Evolutionary conservation across 2,113 vertebrate genomes (phyloP), one percentile per base, ranked within the genome.

Genomic region (Mus musculus): DNA sequence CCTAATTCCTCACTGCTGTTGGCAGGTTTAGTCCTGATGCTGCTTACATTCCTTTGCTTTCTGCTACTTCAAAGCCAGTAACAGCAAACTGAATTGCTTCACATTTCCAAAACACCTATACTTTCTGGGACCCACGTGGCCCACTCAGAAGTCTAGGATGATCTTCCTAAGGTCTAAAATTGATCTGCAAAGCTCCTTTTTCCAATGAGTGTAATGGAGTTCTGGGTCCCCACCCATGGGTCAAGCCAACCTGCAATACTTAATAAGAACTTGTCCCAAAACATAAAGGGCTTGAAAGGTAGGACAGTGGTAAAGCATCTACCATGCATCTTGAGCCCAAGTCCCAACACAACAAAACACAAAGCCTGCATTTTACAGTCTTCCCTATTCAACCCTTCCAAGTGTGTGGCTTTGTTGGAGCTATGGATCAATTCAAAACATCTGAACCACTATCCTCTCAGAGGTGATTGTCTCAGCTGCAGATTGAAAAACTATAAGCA

Each of bases 391-490:
- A 81, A 33, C 90, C 11, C 39, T 73, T 92, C 61, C 73, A 89
- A 39, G 39, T 94, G 46, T n/a, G 12, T 92, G 26, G 30, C 3
- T 75, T 81, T 76, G 49, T 56, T 72, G 39, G 61, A 20, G 7
- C n/a, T 12, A 22, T 42, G 61, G 95, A 92, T n/a, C 54, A 69
- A 76, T 52, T 91, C 7, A 86, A 91, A 59, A 86, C 17, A 78
- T 52, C 65, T 94, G 69, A 97, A 97, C 91, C 61, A 87, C 61
- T 73, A 54, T 84, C 42, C 72, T 91, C 14, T 90, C 91, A 94
- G 85, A 96, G 59, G 42, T 80, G 82, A 91, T 56, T 76, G 20
- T 78, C 28, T 86, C 87, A 61, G 84, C 49, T 96, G n/a, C 54
- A 91, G 56, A 33, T n/a, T 76, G 26, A 86, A 59, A 61, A 42